Evolutionary conservation across 2,113 vertebrate genomes (phyloP).

Genomic region (Caloenas nicobarica): DNA sequence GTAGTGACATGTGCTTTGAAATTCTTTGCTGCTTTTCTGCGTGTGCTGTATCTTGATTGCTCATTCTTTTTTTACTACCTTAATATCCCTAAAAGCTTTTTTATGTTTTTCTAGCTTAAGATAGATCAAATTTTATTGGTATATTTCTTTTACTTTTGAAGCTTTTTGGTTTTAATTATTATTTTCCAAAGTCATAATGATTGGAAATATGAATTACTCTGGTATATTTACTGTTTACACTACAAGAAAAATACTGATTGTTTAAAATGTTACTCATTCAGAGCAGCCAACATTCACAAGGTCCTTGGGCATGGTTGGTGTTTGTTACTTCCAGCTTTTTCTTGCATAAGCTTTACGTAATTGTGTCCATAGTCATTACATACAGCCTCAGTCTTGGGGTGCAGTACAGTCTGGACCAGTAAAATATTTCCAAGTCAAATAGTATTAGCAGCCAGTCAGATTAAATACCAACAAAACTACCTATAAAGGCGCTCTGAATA

Average conservation of each 20-base stretch:
- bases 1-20: background rate
- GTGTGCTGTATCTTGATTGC: background rate
- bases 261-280: background rate
- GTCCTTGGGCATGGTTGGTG: background rate
- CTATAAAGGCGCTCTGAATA: background rate
- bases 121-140: background rate
- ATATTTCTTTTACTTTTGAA: background rate
- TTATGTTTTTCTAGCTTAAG: background rate
- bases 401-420: background rate
- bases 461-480: background rate
- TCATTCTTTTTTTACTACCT: background rate
- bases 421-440: background rate
- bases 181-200: background rate
- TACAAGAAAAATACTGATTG: background rate
- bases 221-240: background rate
- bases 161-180: background rate
- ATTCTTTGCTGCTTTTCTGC: background rate
- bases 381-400: background rate
- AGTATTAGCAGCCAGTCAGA: background rate
- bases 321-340: background rate
- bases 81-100: background rate
- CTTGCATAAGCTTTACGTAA: background rate
- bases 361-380: background rate
- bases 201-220: background rate
- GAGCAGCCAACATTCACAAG: background rate